Evolutionary conservation across 2,797 vertebrate genomes (phyloP), one percentile per base, ranked within the genome.

Genomic region (Sciurus vulgaris): DNA sequence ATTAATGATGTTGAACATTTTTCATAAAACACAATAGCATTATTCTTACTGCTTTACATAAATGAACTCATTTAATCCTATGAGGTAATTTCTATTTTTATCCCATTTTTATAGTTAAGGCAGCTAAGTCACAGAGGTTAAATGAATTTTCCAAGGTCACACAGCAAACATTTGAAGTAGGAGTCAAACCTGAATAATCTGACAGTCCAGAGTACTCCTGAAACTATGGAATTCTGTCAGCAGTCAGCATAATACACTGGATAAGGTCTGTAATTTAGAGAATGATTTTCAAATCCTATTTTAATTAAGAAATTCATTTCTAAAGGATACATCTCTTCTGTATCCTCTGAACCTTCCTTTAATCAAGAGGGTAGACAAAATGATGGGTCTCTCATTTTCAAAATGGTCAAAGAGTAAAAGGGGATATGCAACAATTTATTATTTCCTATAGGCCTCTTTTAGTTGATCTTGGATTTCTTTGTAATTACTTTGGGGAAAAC

Each of bases 111-210:
- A 84, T 47, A 86, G 33, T 67, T 56, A n/a, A 47, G 30, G 18
- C n/a, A 26, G 35, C 47, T 85, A 89, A 89, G n/a, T 56, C 85
- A 92, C 33, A 85, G 69, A 73, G 33, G 26, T 49, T 89, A 63
- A 59, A 1, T 59, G 41, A 74, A 41, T 59, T 93, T 22, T 90
- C 73, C 69, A 91, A 63, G 61, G 54, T 83, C 61, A 76, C 41
- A 86, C 11, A 70, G 51, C n/a, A 86, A 44, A 30, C n/a, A 17
- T 26, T 35, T 41, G 70, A 35, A 20, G 14, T 91, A 13, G 35
- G 61, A 72, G 63, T 94, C 51, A 38, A 77, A 44, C 26, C n/a
- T 59, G 28, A 47, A 72, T 59, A 78, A 54, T 84, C n/a, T 72
- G 28, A 12, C 24, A 38, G 30, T 69, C 18, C 63, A 72, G 35